Base-by-base conservation (phyloP, 64 coral and sea anemone genomes). In the Stichodactyla helianthus region DNA sequence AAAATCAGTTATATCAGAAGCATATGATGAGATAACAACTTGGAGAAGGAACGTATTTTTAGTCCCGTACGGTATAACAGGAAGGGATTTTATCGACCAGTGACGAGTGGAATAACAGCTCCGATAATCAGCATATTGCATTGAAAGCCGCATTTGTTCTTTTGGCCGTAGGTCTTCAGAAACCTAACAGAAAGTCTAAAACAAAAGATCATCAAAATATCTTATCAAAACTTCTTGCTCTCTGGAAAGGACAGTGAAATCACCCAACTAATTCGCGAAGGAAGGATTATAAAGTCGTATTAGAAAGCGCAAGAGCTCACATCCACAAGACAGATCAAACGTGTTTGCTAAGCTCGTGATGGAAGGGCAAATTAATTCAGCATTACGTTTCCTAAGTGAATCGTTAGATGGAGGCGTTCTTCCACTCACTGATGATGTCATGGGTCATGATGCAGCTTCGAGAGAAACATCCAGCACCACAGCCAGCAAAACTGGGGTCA, bases 141-240 rank as follows among this genome's bases (percentile, higher is more conserved):
- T 84, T 89, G 61, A 89, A 89, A 89, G 88, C 78, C 25, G 61
- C 70, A 67, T 77, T 90, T 85, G 88, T 90, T 90, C 82, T 90
- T 76, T 82, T 90, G 64, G 64, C 88, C 52, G 67, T 77, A 50
- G 88, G 65, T 77, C 88, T 84, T 65, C 88, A 90, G 83, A 84
- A 90, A 85, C 86, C 86, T 58, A 78, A 53, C 77, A 44, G 26
- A 74, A 86, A 74, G 50, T 86, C 85, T 22, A 86, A 86, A 76
- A 63, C 85, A 53, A 87, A 77, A 78, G 86, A 87, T 44, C 70
- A 87, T 22, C 86, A 87, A 53, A 64, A 52, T 19, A 51, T 70
- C 59, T 35, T 77, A 64, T 7, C 86, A 53, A 87, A 87, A 70
- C 53, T 70, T 74, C 68, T 87, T 51, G 52, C 27, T 27, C 63